Evolutionary conservation across 37 sponge, comb jelly and placozoan species (phyloP).

Genomic region (Tethya wilhelma): DNA sequence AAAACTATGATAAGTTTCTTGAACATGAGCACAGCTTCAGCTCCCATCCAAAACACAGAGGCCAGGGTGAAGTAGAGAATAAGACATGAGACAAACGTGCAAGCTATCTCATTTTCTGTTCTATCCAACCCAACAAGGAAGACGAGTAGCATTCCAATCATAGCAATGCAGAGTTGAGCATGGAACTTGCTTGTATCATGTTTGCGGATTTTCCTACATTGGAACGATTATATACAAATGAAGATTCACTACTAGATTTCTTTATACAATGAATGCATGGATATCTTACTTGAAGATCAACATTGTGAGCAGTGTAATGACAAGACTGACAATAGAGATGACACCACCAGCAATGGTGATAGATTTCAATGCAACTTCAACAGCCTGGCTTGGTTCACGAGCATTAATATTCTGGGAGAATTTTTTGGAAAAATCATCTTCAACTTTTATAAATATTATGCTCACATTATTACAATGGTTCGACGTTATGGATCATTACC

Average conservation of each 20-base stretch:
- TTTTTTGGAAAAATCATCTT: no score
- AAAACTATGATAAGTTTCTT: conserved; percentile 67
- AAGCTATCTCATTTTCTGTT: conserved; percentile 27
- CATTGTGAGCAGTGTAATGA: conserved; percentile 50
- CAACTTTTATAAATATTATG: no score
- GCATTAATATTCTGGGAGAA: conserved; percentile 58
- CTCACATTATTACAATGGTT: no score
- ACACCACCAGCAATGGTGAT: conserved; percentile 38
- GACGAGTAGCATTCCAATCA: conserved; percentile 48
- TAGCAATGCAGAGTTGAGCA: conserved; percentile 57
- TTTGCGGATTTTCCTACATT: conserved; percentile 49
- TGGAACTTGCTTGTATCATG: conserved; percentile 61
- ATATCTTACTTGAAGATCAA: conserved; percentile 53
- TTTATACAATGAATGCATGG: no score
- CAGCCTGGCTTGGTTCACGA: not conserved
- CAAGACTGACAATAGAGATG: conserved; percentile 54
- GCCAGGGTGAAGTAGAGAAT: conserved; percentile 67
- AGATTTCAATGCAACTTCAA: not conserved
- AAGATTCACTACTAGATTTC: no score
- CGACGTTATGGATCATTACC: no score
- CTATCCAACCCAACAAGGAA: conserved; percentile 65
- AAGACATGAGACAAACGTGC: conserved; percentile 35
- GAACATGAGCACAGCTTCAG: conserved; percentile 72
- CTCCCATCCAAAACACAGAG: conserved; percentile 72
- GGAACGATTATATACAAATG: no score